Conservation (phyloP, 2,113 vertebrate species). For the Melanotaenia duboulayi region DNA sequence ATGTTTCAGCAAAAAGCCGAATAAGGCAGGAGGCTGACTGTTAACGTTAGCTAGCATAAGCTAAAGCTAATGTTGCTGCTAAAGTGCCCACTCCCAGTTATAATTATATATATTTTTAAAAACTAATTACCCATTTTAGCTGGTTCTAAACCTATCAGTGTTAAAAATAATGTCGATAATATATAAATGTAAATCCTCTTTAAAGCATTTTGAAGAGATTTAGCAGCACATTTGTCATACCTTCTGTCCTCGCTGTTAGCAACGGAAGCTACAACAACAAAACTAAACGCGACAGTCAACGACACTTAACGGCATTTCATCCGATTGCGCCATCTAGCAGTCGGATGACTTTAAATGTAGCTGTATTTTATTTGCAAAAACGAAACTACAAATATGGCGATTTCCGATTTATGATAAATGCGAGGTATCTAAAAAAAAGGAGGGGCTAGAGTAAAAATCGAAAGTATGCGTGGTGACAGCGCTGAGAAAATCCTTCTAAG, state of each 20-base stretch:
- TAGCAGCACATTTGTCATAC: conserved; percentile 3
- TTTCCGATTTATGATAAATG: too few species aligned
- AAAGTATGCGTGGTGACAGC: too few species aligned
- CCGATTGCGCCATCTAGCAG: conserved; percentile 21
- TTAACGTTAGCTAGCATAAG: conserved; percentile 21
- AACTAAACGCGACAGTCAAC: conserved; percentile 5
- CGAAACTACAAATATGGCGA: too few species aligned
- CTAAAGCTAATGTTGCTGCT: conserved; percentile 38
- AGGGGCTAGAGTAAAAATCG: too few species aligned
- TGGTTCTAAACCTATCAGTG: neutral
- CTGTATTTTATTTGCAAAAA: too few species aligned
- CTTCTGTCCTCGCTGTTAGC: conserved; percentile 9
- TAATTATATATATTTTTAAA: neutral
- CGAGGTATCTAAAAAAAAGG: too few species aligned
- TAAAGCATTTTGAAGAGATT: neutral
- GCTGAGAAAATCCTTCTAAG: too few species aligned
- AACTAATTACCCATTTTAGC: neutral
- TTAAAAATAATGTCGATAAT: neutral
- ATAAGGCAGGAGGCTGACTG: neutral
- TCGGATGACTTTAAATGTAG: too few species aligned
- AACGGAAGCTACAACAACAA: conserved; percentile 44
- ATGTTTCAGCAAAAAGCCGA: neutral
- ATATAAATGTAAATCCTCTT: neutral
- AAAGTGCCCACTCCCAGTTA: neutral
- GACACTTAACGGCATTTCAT: fast-evolving